These are phyloP conservation scores for Chrysoperla carnea DNA, from an alignment of 1,140 invertebrate genomes.

Conservation along the genomic window DNA sequence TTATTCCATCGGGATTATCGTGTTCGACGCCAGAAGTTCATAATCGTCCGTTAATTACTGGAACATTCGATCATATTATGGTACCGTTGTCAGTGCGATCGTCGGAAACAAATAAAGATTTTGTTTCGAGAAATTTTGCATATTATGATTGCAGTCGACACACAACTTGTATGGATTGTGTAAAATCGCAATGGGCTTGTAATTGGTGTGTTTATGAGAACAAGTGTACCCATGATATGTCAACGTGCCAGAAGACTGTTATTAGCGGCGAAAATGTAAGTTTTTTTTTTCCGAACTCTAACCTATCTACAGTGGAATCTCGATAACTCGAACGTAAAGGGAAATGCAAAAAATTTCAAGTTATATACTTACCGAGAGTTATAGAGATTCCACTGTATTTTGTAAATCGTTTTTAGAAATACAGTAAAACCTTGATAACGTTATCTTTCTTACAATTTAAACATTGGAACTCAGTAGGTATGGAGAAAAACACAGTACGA, in stretches of 20 bases:
- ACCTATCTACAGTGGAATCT: too few species aligned
- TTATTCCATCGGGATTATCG: slow-evolving; percentile 59
- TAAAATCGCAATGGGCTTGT: slow-evolving; percentile 77
- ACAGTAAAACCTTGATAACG: too few species aligned
- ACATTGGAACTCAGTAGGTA: too few species aligned
- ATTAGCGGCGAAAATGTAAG: slow-evolving; percentile 68
- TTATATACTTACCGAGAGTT: background rate
- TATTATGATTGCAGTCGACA: slow-evolving; percentile 89
- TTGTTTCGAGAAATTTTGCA: slow-evolving; percentile 82
- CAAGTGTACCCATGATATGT: slow-evolving; percentile 76
- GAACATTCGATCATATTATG: slow-evolving; percentile 70
- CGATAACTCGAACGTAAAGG: too few species aligned
- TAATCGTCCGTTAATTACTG: slow-evolving; percentile 59
- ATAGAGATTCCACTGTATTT: background rate
- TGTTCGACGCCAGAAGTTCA: slow-evolving; percentile 69
- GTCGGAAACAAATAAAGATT: slow-evolving; percentile 88
- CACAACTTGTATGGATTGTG: slow-evolving; percentile 68
- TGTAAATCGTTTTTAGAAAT: too few species aligned
- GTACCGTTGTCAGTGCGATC: slow-evolving; percentile 86
- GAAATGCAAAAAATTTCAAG: too few species aligned
- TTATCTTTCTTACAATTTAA: too few species aligned
- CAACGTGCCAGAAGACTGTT: slow-evolving; percentile 59
- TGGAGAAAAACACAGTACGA: too few species aligned
- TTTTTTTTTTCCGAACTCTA: slow-evolving; percentile 3
- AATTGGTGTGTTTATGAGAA: slow-evolving; percentile 96